These are phyloP conservation scores for Dasysyrphus albostriatus DNA, from an alignment of 2,888 invertebrate genomes.

Conservation along the genomic window DNA sequence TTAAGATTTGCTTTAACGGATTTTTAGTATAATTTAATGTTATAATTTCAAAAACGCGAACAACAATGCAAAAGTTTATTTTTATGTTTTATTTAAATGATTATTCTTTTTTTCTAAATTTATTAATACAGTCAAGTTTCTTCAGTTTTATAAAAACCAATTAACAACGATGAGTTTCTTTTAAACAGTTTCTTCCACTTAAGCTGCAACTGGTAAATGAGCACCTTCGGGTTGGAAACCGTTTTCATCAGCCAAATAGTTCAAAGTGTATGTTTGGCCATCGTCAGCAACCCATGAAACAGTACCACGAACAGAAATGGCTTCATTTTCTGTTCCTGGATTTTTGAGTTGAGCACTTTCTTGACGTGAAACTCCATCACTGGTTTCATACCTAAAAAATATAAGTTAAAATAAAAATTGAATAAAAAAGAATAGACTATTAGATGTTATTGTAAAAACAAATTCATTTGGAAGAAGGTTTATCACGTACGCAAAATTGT, in stretches of 20 bases:
- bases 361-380: slow-evolving; percentile 81
- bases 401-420: no score
- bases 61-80: no score
- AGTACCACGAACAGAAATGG: slow-evolving; percentile 82
- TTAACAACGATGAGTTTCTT: neutral
- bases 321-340: slow-evolving; percentile 77
- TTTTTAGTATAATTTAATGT: no score
- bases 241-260: slow-evolving; percentile 79
- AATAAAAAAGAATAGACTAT: neutral
- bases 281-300: slow-evolving; percentile 85
- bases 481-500: slow-evolving; percentile 85
- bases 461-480: neutral
- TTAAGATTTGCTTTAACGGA: no score
- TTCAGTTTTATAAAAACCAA: slow-evolving; percentile 29
- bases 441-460: neutral
- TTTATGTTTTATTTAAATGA: neutral
- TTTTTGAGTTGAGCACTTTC: slow-evolving; percentile 81
- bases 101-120: neutral
- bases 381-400: slow-evolving; percentile 81
- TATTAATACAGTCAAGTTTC: slow-evolving; percentile 17
- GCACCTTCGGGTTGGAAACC: slow-evolving; percentile 80
- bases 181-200: neutral
- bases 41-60: no score
- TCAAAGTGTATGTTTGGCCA: slow-evolving; percentile 85
- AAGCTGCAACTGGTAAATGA: slow-evolving; percentile 77